Conservation (phyloP, 2,113 vertebrate species). For the Nibea coibor region DNA sequence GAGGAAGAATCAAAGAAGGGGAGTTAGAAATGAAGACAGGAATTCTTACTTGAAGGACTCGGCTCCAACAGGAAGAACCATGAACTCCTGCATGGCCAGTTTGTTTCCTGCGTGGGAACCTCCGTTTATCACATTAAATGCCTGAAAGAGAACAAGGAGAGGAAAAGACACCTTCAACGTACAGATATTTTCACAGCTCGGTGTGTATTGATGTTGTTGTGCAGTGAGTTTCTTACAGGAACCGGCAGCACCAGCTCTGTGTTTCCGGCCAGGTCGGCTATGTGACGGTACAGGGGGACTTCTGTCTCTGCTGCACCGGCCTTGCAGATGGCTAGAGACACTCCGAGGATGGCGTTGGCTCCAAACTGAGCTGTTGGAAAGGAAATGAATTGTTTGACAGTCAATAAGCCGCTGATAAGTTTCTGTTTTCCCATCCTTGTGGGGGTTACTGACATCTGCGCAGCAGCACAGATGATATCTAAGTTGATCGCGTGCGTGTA, state of each 20-base stretch:
- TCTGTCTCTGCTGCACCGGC: slow-evolving; percentile 93
- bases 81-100: slow-evolving; percentile 97
- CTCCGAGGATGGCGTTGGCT: slow-evolving; percentile 94
- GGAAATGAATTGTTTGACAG: not conserved
- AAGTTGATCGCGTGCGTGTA: not conserved
- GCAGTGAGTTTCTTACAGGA: slow-evolving; percentile 85
- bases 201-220: not conserved
- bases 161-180: too few relatives aligned
- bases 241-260: slow-evolving; percentile 95
- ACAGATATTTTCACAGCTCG: not conserved
- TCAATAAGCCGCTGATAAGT: not conserved
- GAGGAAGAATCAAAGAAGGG: not conserved
- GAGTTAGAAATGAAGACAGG: too few relatives aligned
- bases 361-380: slow-evolving; percentile 90
- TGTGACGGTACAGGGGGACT: slow-evolving; percentile 93
- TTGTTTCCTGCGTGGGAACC: slow-evolving; percentile 97
- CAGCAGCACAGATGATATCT: too few relatives aligned
- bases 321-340: slow-evolving; percentile 94
- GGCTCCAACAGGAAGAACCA: slow-evolving; percentile 95
- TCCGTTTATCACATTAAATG: slow-evolving; percentile 96
- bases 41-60: slow-evolving; percentile 89
- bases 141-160: slow-evolving; percentile 77
- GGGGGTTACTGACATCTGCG: too few relatives aligned
- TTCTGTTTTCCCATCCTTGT: too few relatives aligned
- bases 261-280: slow-evolving; percentile 96